Evolutionary conservation across 1,140 invertebrate species (phyloP), one percentile per base, ranked within the genome.

Genomic region (Drosophila suzukii): DNA sequence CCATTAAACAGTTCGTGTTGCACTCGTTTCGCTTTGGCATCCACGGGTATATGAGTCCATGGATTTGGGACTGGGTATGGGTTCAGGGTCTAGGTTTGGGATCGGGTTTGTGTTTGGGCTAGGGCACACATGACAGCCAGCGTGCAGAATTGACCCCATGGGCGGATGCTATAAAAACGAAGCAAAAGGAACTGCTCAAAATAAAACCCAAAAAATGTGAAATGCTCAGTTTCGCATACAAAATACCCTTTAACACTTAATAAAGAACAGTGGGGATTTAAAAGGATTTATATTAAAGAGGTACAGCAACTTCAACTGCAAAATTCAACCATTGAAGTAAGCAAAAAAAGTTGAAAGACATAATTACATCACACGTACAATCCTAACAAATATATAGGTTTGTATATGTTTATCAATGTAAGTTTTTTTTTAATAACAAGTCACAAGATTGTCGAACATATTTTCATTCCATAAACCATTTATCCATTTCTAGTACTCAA

Each of bases 1-100:
- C 84, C 83, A 88, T 88, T 88, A 88, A 88, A 83, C 61, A 89
- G 72, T 89, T 88, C 84, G 83, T 88, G 83, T 88, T 88, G 83
- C 83, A 86, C 84, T 86, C 84, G 83, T 86, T 86, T 86, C 65
- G 75, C 78, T 46, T 32, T 46, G 59, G 46, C 49, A 57, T 55
- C 20, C 41, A 44, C 6, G 30, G 39, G 27, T 43, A 44, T 58
- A 46, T 58, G 55, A 15, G 55, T 58, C 41, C 53, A 44, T 56
- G 60, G 70, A 36, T 47, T 27, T 71, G 44, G 57, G 27, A 38
- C 20, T 70, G 50, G 50, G 34, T 38, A 47, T 57, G 51, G 46
- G 58, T 46, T 44, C 39, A 27, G 53, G 41, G n/a, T 30, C 30
- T 53, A 41, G 47, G 38, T 10, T 30, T 53, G 49, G 38, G 49